These are phyloP conservation scores for Sternarchorhynchus goeldii DNA, from an alignment of 2,797 vertebrate species.

Conservation along the genomic window DNA sequence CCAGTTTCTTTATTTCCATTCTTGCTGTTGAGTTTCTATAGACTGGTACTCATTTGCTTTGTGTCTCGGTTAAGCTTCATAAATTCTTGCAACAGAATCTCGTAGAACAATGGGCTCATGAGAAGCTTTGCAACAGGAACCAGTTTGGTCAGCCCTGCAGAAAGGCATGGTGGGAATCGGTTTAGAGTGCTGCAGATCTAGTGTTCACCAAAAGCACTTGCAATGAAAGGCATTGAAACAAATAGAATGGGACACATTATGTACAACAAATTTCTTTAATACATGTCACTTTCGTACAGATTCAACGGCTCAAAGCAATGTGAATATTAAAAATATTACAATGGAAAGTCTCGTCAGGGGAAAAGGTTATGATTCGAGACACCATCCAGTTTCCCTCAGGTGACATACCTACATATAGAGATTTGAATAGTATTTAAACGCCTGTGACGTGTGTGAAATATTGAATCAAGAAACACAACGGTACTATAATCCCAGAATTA, in stretches of 20 bases:
- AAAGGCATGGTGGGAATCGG: too few relatives aligned
- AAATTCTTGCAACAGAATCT: too few relatives aligned
- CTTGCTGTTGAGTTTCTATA: too few relatives aligned
- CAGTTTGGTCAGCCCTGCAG: too few relatives aligned
- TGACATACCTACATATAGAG: background rate
- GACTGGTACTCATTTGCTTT: too few relatives aligned
- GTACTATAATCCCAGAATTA: slow-evolving; percentile 21
- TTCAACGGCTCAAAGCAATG: slow-evolving; percentile 17
- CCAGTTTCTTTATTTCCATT: too few relatives aligned
- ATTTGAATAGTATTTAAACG: background rate
- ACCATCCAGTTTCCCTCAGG: background rate
- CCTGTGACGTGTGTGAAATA: background rate
- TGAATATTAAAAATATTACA: slow-evolving; percentile 21
- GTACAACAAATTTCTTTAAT: slow-evolving; percentile 39
- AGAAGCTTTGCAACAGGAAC: too few relatives aligned
- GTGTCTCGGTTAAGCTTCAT: too few relatives aligned
- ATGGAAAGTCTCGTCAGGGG: background rate
- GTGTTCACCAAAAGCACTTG: background rate
- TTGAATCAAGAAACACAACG: slow-evolving; percentile 3
- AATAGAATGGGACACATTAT: slow-evolving; percentile 43
- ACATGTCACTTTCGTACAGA: slow-evolving; percentile 25
- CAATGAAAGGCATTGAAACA: slow-evolving; percentile 29
- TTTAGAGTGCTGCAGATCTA: too few relatives aligned
- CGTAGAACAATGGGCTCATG: too few relatives aligned
- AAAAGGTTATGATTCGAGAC: background rate